Evolutionary conservation across 2,888 invertebrate species (phyloP), one percentile per base, ranked within the genome.

Genomic region (Tuta absoluta): DNA sequence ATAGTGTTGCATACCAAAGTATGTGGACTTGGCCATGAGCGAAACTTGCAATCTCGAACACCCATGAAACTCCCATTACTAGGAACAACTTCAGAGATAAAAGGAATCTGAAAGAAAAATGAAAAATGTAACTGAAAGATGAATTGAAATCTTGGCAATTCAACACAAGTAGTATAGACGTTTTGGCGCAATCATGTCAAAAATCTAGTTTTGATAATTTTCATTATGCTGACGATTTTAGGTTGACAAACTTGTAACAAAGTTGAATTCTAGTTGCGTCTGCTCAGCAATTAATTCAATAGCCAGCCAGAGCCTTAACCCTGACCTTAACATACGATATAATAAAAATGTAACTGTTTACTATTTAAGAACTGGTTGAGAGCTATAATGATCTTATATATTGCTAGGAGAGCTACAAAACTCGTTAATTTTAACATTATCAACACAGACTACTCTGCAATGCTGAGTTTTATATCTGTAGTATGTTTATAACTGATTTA

Each of bases 31-130:
- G 72, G 57, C 89, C 91, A 63, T 92, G 89, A 24, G 91, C 91
- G 65, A 91, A 92, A 70, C 92, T 92, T 24, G 87, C 82, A 14
- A 95, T 91, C 82, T 95, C 95, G 71, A 95, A 95, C 68, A 94
- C 92, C 95, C 95, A 95, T 0, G 94, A 93, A 58, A 95, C 87
- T 2, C 95, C 95, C 94, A 95, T 95, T 0, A 95, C 92, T 4
- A 95, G 82, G 71, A 94, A 94, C 65, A 95, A 83, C 78, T 94
- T 95, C 3, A 94, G 75, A 63, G 94, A 95, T 24, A 95, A 81
- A 37, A 93, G 82, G 72, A 94, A 94, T 72, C 94, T 95, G 81
- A 60, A 84, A 66, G 51, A 53, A 62, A 38, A 59, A 48, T 5
- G 51, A 24, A 51, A 57, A 64, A 1, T 37, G n/a, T 33, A 12